phyloP scores from a whole-genome alignment of 1,140 invertebrate species.

The Zaprionus ornatus region DNA sequence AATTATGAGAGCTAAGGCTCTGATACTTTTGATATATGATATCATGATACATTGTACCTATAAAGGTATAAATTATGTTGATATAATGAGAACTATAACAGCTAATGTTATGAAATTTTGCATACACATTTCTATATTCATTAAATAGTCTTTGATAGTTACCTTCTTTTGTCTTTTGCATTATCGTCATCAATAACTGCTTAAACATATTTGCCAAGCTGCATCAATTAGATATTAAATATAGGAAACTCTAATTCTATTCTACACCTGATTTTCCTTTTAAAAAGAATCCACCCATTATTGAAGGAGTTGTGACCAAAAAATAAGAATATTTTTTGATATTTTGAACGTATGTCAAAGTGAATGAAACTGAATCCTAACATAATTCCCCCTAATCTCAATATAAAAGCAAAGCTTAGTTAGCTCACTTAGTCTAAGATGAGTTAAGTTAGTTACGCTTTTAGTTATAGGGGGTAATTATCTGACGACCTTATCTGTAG shows the following conservation, averaged over 20 bases:
- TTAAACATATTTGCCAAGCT: neutral
- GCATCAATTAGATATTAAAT: neutral
- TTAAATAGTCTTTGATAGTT: neutral
- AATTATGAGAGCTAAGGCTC: neutral
- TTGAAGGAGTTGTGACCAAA: too few relatives aligned
- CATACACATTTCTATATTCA: too few relatives aligned
- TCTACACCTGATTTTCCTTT: too few relatives aligned
- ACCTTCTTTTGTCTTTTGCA: neutral
- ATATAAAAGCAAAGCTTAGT: neutral
- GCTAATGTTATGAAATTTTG: neutral
- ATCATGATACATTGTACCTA: neutral
- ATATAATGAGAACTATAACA: neutral
- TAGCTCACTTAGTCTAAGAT: neutral
- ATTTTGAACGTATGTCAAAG: too few relatives aligned
- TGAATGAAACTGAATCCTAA: too few relatives aligned
- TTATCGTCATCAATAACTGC: neutral
- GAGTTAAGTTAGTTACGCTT: neutral
- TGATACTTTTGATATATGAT: neutral
- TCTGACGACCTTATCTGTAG: neutral
- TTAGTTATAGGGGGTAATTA: conserved; percentile 17
- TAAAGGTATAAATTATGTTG: neutral
- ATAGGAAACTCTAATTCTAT: too few relatives aligned
- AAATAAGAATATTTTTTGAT: too few relatives aligned
- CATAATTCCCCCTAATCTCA: neutral
- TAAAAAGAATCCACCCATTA: too few relatives aligned